A percentile compares a stretch with the other conserved stretches of the same genome.
Conservation (phyloP, 2,797 vertebrate species). For the Eleutherodactylus coqui region DNA sequence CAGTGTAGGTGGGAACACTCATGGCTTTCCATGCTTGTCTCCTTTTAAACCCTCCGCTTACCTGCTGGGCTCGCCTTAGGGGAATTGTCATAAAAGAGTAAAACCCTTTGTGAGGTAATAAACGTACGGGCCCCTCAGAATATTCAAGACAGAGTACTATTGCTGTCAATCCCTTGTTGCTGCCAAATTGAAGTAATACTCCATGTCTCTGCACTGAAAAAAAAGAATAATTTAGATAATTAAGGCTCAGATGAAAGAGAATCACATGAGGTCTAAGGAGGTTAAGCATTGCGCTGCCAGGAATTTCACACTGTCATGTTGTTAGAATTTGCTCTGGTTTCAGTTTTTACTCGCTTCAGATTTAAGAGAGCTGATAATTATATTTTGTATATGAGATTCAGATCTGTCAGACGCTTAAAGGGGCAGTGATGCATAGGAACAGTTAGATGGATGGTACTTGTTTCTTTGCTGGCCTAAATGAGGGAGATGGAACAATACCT, state of each 20-base stretch:
- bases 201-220: constrained; percentile 18
- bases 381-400: constrained; percentile 36
- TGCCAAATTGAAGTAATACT: constrained; percentile 35
- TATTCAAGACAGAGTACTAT: background rate
- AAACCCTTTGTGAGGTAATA: constrained; percentile 39
- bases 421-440: background rate
- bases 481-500: no score
- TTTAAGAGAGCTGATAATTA: constrained; percentile 48
- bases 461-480: background rate
- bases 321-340: constrained; percentile 14
- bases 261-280: constrained; percentile 40
- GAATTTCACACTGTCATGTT: constrained; percentile 44
- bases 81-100: constrained; percentile 50
- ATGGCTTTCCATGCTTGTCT: constrained; percentile 17
- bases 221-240: constrained; percentile 38
- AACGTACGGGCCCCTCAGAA: constrained; percentile 30
- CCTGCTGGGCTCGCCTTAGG: constrained; percentile 54
- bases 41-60: constrained; percentile 44
- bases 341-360: constrained; percentile 29
- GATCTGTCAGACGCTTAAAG: constrained; percentile 22
- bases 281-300: constrained; percentile 47
- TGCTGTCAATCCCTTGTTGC: constrained; percentile 22
- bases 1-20: constrained; percentile 42
- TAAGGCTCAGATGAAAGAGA: constrained; percentile 52
- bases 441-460: background rate